Conservation (phyloP, 2,888 invertebrate species). For the Lycaena phlaeas region DNA sequence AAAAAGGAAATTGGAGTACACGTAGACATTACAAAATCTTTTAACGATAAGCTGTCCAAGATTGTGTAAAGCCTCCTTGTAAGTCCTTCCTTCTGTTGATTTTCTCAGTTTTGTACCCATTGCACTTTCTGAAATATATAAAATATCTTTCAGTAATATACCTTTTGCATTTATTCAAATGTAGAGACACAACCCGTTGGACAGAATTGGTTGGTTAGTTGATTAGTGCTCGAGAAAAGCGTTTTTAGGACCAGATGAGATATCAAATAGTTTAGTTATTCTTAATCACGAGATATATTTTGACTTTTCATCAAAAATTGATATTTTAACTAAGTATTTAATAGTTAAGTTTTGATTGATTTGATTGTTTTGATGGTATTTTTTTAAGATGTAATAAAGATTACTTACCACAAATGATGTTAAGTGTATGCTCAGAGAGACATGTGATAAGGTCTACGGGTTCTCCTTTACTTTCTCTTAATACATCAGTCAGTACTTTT, state of each 20-base stretch:
- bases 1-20: constrained; percentile 67
- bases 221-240: no score
- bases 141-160: no score
- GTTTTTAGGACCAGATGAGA: no score
- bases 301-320: no score
- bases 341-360: no score
- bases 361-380: no score
- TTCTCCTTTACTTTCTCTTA: constrained; percentile 8
- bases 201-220: no score
- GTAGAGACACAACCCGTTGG: no score
- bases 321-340: no score
- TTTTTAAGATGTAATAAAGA: constrained; percentile 24
- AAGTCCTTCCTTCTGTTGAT: constrained; percentile 31
- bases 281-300: no score
- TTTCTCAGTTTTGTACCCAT: constrained; percentile 76
- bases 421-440: constrained; percentile 71
- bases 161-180: no score
- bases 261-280: no score
- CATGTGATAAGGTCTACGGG: not conserved
- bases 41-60: constrained; percentile 40
- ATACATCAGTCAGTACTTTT: constrained; percentile 23
- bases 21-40: constrained; percentile 68
- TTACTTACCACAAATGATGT: constrained; percentile 79
- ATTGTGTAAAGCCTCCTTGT: constrained; percentile 68
- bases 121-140: constrained; percentile 71